Base-by-base conservation (phyloP, 2,797 vertebrate species). In the Potorous gilbertii region DNA sequence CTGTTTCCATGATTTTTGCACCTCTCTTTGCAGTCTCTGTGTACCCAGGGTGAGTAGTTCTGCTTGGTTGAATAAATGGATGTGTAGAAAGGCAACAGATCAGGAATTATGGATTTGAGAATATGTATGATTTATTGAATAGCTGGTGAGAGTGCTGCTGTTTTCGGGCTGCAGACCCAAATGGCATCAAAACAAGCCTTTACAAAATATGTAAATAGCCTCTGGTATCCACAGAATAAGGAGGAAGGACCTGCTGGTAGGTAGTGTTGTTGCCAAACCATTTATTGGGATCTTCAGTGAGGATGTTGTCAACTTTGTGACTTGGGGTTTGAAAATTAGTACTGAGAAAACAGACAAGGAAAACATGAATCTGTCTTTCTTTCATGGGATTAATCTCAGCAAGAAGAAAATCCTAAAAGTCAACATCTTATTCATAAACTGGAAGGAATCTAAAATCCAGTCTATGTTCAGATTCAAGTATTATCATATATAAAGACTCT, bases 71-170 rank as follows among this genome's bases (percentile, higher is more conserved):
- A 94, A 97, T 97, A 97, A 98, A 97, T 97, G 94, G 93, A 89
- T 98, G 97, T 98, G 97, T 97, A 96, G 95, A 97, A 93, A 98
- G 98, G 97, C 97, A 97, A 96, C 87, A 92, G 93, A 97, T 97
- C 98, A 98, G 97, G 97, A 95, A 96, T 98, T 97, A 98, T 66
- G 96, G 97, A 94, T 95, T 96, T 96, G 92, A 96, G 93, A 98
- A 97, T 98, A 96, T 98, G 97, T 96, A 96, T 97, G 97, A 98
- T 98, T 98, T 97, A 97, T 98, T 96, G 96, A 96, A 95, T 96
- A 96, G 93, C 95, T 96, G 62, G 96, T 98, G 95, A 97, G 96
- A 97, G 96, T 94, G 94, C 93, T 91, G 96, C 97, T 98, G 97
- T 97, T 98, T 98, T 97, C 96, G n/a, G 93, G 94, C 97, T 95